Evolutionary conservation across 1,140 invertebrate genomes (phyloP).

Genomic region (Notospermus geniculatus): DNA sequence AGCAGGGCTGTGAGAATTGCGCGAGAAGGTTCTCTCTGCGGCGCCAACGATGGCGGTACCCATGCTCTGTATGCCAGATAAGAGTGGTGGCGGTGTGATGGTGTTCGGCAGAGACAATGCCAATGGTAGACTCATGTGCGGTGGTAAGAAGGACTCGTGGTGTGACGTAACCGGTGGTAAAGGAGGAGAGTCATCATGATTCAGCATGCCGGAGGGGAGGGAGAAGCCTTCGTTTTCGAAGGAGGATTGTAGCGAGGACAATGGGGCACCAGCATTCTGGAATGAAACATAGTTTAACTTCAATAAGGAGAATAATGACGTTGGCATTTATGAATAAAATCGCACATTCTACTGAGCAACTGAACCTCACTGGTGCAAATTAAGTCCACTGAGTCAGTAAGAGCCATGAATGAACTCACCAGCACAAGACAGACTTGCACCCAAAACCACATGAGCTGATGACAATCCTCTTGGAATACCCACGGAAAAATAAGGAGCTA

Average conservation of each 20-base stretch:
- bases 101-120: constrained; percentile 14
- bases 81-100: constrained; percentile 10
- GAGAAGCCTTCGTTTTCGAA: constrained; percentile 53
- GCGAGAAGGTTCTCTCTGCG: constrained; percentile 26
- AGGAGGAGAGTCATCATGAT: constrained; percentile 35
- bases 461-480: too few relatives aligned
- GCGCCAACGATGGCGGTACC: not conserved
- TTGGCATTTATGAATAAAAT: too few relatives aligned
- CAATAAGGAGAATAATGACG: too few relatives aligned
- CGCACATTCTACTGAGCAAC: too few relatives aligned
- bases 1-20: constrained; percentile 47
- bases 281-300: too few relatives aligned
- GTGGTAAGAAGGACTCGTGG: constrained; percentile 3
- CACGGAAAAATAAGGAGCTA: not conserved
- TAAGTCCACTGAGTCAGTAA: too few relatives aligned
- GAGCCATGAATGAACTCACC: too few relatives aligned
- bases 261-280: constrained; percentile 21
- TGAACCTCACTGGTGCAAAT: too few relatives aligned
- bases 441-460: too few relatives aligned
- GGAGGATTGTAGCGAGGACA: constrained; percentile 49
- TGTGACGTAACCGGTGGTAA: constrained; percentile 13
- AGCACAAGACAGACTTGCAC: too few relatives aligned
- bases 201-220: constrained; percentile 55
- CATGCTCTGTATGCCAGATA: constrained; percentile 4
- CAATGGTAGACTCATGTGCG: constrained; percentile 11